Evolutionary conservation across 2,888 invertebrate species (phyloP).

Genomic region (Stenchaetothrips biformis): DNA sequence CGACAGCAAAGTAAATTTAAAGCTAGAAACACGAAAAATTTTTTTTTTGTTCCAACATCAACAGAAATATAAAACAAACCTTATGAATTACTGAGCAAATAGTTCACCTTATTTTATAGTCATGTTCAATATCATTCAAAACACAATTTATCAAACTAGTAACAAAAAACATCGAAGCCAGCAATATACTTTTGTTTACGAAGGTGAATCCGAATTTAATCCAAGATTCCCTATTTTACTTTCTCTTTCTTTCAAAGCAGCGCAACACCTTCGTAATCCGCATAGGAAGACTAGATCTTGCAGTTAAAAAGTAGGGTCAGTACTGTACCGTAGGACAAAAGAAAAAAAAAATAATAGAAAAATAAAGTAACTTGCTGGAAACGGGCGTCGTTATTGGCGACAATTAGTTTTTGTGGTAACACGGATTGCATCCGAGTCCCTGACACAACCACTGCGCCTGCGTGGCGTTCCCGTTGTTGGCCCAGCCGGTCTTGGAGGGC

Average conservation of each 20-base stretch:
- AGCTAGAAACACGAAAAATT: not conserved
- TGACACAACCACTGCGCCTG: not conserved
- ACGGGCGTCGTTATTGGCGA: not conserved
- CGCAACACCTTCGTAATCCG: not conserved
- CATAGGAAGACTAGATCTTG: conserved; percentile 10
- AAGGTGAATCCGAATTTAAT: too few species aligned
- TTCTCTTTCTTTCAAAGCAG: too few species aligned
- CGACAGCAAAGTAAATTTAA: not conserved
- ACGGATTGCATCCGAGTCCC: not conserved
- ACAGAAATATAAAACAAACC: not conserved
- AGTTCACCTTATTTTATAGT: not conserved
- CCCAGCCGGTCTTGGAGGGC: not conserved
- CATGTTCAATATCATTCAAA: not conserved
- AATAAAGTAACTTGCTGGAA: not conserved
- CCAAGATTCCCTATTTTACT: too few species aligned
- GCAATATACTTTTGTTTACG: too few species aligned
- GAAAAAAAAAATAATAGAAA: not conserved
- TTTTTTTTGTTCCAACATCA: not conserved
- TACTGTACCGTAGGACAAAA: conserved; percentile 1
- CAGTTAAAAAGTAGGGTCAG: conserved; percentile 10
- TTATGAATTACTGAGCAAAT: conserved; percentile 5
- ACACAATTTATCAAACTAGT: not conserved
- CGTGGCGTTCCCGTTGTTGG: not conserved
- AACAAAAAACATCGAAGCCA: not conserved
- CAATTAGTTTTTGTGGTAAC: not conserved